Evolutionary conservation across 2,797 vertebrate genomes (phyloP).

Genomic region (Otolemur crassicaudatus): DNA sequence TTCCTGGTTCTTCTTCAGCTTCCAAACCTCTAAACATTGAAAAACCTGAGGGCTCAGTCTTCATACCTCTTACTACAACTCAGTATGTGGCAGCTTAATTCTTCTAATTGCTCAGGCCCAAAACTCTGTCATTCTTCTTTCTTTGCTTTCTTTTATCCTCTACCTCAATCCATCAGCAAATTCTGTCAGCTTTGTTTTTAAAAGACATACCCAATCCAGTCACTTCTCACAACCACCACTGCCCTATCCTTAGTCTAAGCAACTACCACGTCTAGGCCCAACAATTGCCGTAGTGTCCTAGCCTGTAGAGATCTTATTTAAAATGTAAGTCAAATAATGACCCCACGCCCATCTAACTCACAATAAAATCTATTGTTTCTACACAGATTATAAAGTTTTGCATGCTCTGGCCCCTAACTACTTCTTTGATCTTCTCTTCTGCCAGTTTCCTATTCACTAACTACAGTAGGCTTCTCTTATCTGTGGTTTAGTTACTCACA

Average conservation of each 20-base stretch:
- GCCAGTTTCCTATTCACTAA: neutral
- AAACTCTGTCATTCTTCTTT: neutral
- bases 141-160: neutral
- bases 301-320: neutral
- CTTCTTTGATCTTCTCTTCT: neutral
- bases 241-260: neutral
- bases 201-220: neutral
- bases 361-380: constrained; percentile 19
- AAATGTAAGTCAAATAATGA: neutral
- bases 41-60: neutral
- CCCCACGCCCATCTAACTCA: neutral
- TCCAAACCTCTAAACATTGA: neutral
- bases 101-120: neutral
- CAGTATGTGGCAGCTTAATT: neutral
- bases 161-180: neutral
- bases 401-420: neutral
- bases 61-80: neutral
- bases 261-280: neutral
- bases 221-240: neutral
- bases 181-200: neutral
- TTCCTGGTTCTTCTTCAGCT: neutral
- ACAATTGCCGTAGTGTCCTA: neutral
- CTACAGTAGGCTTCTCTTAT: neutral
- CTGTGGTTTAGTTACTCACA: neutral
- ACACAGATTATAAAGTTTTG: neutral